Base-by-base conservation (phyloP, 2,888 invertebrate species). In the Ichneumon xanthorius region DNA sequence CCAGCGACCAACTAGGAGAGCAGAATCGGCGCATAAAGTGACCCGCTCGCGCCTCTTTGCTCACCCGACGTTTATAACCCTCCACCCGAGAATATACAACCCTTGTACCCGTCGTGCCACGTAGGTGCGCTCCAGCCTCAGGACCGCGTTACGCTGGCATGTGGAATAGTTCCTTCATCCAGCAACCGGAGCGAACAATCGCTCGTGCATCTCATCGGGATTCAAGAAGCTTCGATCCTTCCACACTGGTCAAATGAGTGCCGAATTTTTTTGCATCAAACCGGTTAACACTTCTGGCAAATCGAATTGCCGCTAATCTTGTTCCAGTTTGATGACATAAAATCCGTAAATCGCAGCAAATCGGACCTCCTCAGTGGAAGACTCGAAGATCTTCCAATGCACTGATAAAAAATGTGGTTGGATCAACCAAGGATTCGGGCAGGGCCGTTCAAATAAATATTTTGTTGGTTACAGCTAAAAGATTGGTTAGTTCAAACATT, bases 1-100 rank as follows among this genome's bases (percentile, higher is more conserved):
- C 63, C 73, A 63, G 63, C 65, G 16, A 67, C 71, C 79, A 82
- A 79, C 85, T 85, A 82, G 85, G 85, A 80, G 82, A 85, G 40
- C 82, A 85, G 75, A 77, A 82, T 67, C 55, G 37, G 6, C 67
- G 68, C 77, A 73, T 80, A 65, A 68, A 86, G 77, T 58, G 53
- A 40, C 5, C 72, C 7, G 53, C 37, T 40, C 26, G 22, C 14
- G n/a, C 40, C n/a, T 58, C 48, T 71, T 68, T 61, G 33, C 37
- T 72, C 48, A 48, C 37, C 22, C 78, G 86, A 84, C 84, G 72
- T 85, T 86, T 86, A 85, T 85, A 84, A 86, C 75, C 58, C 81
- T 85, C 79, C 76, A 37, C 48, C 65, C 61, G n/a, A 48, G 50
- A 65, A 76, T 76, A 85, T 82, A 79, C 82, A 79, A 48, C 85